Base-by-base conservation (phyloP, 2,888 invertebrate genomes). In the Steinernema scapterisci region DNA sequence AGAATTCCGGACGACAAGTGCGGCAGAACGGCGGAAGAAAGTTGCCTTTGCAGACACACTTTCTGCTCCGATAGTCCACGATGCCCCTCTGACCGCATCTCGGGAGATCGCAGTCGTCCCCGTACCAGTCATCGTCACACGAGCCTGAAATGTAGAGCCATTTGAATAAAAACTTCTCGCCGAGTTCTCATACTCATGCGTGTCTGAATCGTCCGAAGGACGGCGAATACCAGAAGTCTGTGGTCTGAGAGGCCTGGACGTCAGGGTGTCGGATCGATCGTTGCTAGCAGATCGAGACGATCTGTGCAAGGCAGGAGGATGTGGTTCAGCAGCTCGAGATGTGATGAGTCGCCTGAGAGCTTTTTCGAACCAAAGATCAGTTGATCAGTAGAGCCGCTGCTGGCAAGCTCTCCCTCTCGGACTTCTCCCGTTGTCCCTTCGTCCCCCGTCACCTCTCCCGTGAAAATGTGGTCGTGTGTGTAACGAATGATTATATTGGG, bases 11-110 rank as follows among this genome's bases (percentile, higher is more conserved):
- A 1, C 31, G 63, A 13, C 63, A 63, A 6, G 27, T 25, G 25
- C 63, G 27, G 38, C 63, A 63, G 63, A 63, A 63, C 63, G 63
- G 63, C 16, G 63, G 63, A 1, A 63, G 63, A 13, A 63, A 63
- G 63, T 63, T 63, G 9, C 63, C 31, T 31, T 63, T 63, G 31
- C 63, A 63, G 31, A 63, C 63, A 25, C 63, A 63, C 31, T 63
- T 63, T n/a, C 63, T 9, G 9, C 27, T 63, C 19, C 25, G 21
- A 5, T 31, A 63, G 63, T 63, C 63, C 25, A 63, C 31, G 38
- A 63, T 63, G 11, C 63, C 63, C 31, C 63, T 27, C 16, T 63
- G 63, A 13, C 63, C 63, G 19, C 63, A 63, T 27, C 31, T 9
- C 25, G 63, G 63, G 2, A 63, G 31, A 5, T 63, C 63, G 31